phyloP scores from a whole-genome alignment of 1,140 invertebrate genomes.

The Pemphigus obesinymphae region DNA sequence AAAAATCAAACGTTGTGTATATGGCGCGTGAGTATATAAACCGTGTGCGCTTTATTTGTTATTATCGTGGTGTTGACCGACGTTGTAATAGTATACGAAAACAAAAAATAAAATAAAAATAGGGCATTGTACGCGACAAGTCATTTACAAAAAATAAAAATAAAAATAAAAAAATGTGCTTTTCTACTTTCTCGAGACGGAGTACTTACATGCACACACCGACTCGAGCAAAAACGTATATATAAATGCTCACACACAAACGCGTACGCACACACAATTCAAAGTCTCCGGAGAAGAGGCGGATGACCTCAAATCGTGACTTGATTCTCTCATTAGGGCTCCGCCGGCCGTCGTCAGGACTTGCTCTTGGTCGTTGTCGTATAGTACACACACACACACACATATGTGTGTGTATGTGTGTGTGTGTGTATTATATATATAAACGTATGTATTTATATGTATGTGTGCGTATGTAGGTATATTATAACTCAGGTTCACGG shows the following conservation, averaged over 20 bases:
- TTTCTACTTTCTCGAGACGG: slow-evolving; percentile 8
- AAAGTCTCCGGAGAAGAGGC: slow-evolving; percentile 30
- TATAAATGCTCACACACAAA: too few relatives aligned
- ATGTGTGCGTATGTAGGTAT: background rate
- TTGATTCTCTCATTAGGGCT: slow-evolving; percentile 39
- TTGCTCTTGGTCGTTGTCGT: background rate
- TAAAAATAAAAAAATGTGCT: background rate
- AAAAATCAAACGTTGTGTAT: background rate
- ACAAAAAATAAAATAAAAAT: background rate
- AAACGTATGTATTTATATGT: background rate
- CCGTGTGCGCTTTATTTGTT: background rate
- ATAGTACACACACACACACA: background rate
- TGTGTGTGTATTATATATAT: too few relatives aligned
- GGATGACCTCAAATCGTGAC: slow-evolving; percentile 41
- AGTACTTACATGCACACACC: background rate
- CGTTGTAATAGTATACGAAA: background rate
- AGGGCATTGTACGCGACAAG: background rate
- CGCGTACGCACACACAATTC: background rate
- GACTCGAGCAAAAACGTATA: too few relatives aligned
- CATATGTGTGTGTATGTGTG: background rate
- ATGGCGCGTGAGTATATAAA: too few relatives aligned
- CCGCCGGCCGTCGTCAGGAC: background rate
- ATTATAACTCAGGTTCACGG: slow-evolving; percentile 37
- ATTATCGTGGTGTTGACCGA: background rate
- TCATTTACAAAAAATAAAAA: background rate